Evolutionary conservation across 2,797 vertebrate species (phyloP), one percentile per base, ranked within the genome.

Genomic region (Sardinella longiceps): DNA sequence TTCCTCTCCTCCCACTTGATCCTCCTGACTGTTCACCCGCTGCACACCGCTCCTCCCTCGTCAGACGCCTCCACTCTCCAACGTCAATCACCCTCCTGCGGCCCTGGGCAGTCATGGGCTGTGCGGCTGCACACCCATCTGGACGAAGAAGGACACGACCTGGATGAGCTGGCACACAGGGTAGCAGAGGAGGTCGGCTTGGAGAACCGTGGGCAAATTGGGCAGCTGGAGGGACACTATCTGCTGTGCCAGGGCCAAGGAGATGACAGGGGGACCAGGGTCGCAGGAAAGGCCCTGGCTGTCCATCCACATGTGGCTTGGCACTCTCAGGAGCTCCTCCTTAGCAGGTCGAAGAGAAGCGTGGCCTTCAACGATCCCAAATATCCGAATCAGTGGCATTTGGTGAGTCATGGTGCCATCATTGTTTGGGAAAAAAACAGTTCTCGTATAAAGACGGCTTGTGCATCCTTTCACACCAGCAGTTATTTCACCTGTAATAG

Each of bases 311-410:
- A 95, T 1, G 97, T 99, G 88, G 90, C 94, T 82, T 99, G 98
- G 98, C 96, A 97, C 90, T 97, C 97, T 0, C 94, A 97, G 81
- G 97, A 99, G 89, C 94, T 91, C 81, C 90, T 97, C 15, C 96
- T 99, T 66, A 97, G 96, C 43, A 95, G 98, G 77, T 95, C 97
- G 39, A 99, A 99, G 91, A 96, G 98, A 89, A 93, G 95, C 0
- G 45, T 99, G 94, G 94, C 94, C 88, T 99, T 99, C 93, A 99
- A 99, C 0, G 98, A 99, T 87, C 98, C 98, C 85, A 95, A 95
- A 84, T 99, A 96, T 87, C 97, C 97, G 0, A 95, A 95, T 85
- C 98, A 99, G 90, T 99, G 98, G 98, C 98, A 99, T 43, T 93
- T 99, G 96, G 98, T 99, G 90, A 97, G 98, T 92, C 1, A 60